Evolutionary conservation across 2,113 vertebrate species (phyloP).

Genomic region (Puma concolor): DNA sequence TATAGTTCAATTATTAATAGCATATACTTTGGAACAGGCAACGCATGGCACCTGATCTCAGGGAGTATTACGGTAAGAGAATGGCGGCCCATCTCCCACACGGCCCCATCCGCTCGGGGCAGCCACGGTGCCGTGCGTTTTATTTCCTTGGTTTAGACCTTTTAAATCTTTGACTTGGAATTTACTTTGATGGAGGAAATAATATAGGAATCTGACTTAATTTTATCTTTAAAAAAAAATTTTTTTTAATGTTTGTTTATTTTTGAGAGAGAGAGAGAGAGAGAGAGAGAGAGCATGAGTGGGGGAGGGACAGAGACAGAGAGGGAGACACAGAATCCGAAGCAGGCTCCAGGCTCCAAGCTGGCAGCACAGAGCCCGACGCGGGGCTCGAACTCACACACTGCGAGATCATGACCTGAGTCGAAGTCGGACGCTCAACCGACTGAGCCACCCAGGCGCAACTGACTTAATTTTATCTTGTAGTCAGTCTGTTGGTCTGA

Average conservation of each 20-base stretch:
- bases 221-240: neutral
- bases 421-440: no score
- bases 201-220: neutral
- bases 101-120: neutral
- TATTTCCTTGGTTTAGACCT: neutral
- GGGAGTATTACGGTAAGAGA: neutral
- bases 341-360: no score
- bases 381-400: no score
- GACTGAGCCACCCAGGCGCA: no score
- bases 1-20: neutral
- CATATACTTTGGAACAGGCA: neutral
- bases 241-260: no score
- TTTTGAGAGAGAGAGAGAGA: no score
- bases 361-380: no score
- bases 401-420: no score
- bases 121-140: neutral
- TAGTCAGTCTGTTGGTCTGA: neutral
- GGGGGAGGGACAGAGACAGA: no score
- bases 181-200: neutral
- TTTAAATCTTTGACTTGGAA: neutral
- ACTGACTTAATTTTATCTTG: neutral
- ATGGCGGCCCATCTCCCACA: no score
- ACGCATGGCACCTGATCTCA: neutral
- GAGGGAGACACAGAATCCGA: no score
- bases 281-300: no score